Base-by-base conservation (phyloP, 1,140 invertebrate genomes). In the Caerostris darwini region DNA sequence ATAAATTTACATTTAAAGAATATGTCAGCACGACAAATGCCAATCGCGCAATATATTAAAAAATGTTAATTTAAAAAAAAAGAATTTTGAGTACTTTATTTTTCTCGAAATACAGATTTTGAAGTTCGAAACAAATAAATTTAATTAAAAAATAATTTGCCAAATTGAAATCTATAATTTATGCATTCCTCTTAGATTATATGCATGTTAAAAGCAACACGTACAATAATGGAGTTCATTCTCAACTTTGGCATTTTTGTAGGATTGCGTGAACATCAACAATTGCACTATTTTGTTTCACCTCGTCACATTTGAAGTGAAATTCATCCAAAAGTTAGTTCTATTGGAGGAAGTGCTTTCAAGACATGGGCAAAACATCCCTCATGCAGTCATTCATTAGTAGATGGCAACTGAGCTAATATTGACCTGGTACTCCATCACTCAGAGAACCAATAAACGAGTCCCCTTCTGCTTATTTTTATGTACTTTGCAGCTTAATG, bases 401-500 rank as follows among this genome's bases (percentile, higher is more conserved):
- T 10, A n/a, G 67, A 34, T 69, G 67, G 61, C 67, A 69, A 77
- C 71, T 77, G 71, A 77, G 71, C 71, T 50, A 77, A 77, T 77
- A 77, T 77, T 77, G 71, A 53, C 71, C 8, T 5, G 53, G 71
- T 50, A 50, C 71, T 77, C 71, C 71, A 77, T 77, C 71, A 77
- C 71, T 77, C 34, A 50, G 71, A 77, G 71, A 77, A 77, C 71
- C 10, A 77, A 77, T 77, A 77, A 77, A 14, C 71, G 71, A 34
- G 7, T 12, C 61, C 61, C 12, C 10, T 64, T 64, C 61, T 64
- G 61, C 34, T 50, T 77, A 77, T 77, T 77, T 77, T 77, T 77
- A 50, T 77, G 71, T 77, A 77, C 71, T 77, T 77, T 77, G 71
- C 8, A 50, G 34, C 71, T 77, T 77, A 53, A 77, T 50, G 71